Evolutionary conservation across 2,113 vertebrate genomes (phyloP).

Genomic region (Podiceps cristatus): DNA sequence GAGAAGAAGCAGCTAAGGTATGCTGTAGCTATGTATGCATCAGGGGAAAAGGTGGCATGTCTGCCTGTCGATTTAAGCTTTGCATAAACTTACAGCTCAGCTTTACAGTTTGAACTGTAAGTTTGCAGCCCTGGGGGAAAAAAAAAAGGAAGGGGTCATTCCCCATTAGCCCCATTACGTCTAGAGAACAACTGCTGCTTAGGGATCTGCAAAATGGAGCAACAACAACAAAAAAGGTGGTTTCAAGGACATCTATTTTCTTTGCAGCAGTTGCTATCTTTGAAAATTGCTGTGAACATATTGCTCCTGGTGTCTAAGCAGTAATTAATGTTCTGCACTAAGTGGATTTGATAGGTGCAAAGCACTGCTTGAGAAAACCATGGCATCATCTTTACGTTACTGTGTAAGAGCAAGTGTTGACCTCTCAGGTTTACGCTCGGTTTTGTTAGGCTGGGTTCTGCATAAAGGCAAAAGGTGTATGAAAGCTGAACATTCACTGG

Average conservation of each 20-base stretch:
- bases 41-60: not conserved
- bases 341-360: not conserved
- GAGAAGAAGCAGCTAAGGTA: not conserved
- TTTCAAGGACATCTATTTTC: slow-evolving; percentile 8
- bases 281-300: not conserved
- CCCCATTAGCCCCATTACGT: not conserved
- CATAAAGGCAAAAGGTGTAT: not conserved
- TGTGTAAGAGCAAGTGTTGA: not conserved
- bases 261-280: not conserved
- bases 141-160: not conserved
- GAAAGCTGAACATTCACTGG: not conserved
- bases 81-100: not conserved
- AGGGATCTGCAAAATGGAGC: not conserved
- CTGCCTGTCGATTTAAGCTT: not conserved
- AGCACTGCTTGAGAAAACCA: not conserved
- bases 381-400: not conserved
- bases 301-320: not conserved
- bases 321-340: not conserved
- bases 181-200: not conserved
- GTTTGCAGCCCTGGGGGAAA: not conserved
- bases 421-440: accelerated
- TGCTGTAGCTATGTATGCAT: not conserved
- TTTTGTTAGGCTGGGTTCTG: not conserved
- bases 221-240: not conserved
- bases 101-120: not conserved